A percentile compares a stretch with the other conserved stretches of the same genome.
Conservation (phyloP, 2,797 vertebrate genomes). For the Gallinago solitaria region DNA sequence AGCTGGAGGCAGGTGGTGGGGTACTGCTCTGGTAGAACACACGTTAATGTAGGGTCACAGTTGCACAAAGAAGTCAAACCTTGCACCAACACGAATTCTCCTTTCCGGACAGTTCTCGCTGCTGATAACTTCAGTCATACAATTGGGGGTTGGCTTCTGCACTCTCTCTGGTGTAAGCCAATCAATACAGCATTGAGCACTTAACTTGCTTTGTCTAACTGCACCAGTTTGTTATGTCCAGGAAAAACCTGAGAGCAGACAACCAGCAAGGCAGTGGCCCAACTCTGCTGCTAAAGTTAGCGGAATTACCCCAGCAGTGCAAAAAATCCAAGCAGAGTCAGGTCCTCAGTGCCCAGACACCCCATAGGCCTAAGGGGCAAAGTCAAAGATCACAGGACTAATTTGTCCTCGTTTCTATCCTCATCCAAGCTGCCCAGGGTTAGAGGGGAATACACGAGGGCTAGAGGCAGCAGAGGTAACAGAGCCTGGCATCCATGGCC, state of each 20-base stretch:
- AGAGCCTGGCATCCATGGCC: neutral
- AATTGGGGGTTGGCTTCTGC: neutral
- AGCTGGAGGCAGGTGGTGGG: neutral
- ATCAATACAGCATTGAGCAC: constrained; percentile 25
- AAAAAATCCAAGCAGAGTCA: neutral
- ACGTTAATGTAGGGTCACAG: rapidly evolving
- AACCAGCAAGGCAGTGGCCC: neutral
- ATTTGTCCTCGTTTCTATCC: neutral
- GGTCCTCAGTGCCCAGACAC: neutral
- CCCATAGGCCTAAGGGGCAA: neutral
- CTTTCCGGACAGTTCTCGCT: neutral
- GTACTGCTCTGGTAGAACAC: neutral
- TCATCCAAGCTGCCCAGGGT: neutral
- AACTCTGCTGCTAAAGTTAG: neutral
- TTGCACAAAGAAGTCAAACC: neutral
- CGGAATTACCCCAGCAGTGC: neutral
- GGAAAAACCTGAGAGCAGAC: neutral
- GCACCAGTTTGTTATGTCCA: neutral
- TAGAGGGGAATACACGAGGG: neutral
- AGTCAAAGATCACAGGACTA: neutral
- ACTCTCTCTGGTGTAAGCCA: constrained; percentile 47
- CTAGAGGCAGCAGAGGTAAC: neutral
- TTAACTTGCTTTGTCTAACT: constrained; percentile 54
- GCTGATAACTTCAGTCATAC: neutral
- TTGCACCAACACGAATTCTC: neutral